A percentile compares a stretch with the other conserved stretches of the same genome.
These are phyloP conservation scores for Gymnothorax javanicus DNA, from an alignment of 2,797 vertebrate species.

Conservation along the genomic window DNA sequence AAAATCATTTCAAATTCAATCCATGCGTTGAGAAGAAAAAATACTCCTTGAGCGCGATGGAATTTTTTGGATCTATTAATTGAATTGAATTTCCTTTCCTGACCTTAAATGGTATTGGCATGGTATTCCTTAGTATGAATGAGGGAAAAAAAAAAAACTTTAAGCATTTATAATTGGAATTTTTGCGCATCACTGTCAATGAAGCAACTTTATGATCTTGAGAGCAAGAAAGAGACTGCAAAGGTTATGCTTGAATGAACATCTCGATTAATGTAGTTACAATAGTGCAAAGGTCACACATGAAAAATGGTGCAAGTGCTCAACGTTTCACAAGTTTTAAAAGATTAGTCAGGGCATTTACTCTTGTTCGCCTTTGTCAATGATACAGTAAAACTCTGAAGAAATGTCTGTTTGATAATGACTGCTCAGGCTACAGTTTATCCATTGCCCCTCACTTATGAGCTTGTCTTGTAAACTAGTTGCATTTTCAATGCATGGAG, in stretches of 20 bases:
- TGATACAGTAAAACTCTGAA: not conserved
- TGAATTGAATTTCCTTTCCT: not conserved
- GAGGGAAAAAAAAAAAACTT: not conserved
- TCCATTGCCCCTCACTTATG: not conserved
- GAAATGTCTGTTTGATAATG: not conserved
- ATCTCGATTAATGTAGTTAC: not conserved
- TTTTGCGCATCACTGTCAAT: not conserved
- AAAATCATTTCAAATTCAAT: not conserved
- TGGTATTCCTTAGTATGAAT: not conserved
- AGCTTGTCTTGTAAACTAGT: not conserved
- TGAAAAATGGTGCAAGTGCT: not conserved
- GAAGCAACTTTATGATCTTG: not conserved
- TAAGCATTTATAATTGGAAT: not conserved
- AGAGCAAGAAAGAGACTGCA: not conserved
- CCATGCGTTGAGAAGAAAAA: not conserved
- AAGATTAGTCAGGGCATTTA: not conserved
- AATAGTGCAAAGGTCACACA: not conserved
- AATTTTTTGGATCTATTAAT: not conserved
- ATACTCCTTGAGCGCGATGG: not conserved
- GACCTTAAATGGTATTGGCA: not conserved
- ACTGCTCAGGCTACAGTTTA: not conserved
- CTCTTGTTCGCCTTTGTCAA: not conserved
- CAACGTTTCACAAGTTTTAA: not conserved
- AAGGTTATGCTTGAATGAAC: not conserved
- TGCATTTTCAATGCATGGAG: not conserved